Evolutionary conservation across 2,888 invertebrate species (phyloP), one percentile per base, ranked within the genome.

Genomic region (Beris morrisii): DNA sequence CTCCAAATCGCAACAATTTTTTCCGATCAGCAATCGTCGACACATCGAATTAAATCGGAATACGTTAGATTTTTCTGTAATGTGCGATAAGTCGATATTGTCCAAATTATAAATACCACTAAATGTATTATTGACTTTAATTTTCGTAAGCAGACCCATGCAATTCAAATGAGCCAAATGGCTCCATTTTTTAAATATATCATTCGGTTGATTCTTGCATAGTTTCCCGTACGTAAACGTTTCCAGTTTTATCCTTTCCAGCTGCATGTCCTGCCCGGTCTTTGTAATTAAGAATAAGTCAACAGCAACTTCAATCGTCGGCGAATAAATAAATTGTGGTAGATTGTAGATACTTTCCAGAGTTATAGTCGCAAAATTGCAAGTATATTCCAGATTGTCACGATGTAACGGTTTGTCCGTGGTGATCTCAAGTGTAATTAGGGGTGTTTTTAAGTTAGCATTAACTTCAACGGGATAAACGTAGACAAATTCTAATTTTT

Each of bases 291-390:
- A 45, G 4, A 43, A 45, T 12, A 54, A 15, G n/a, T 64, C 64
- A 7, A 64, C 53, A 9, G 30, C 12, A 12, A 64, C 45, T 54
- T 64, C 44, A 13, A 31, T 64, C 4, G n/a, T 15, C 0, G 64
- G 45, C 4, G 44, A 44, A 7, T 52, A 7, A 4, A 30, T 28
- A 22, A 54, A 53, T 4, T 28, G 4, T 11, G 64, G 54, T 7
- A 38, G 53, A 45, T 64, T 53, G 43, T 53, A 64, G 6, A 64
- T 64, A 54, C 53, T 31, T 45, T 64, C 64, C 6, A 64, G 13
- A 30, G 44, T 64, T n/a, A 64, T 44, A 5, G 64, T 54, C 3
- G 43, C 50, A 12, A n/a, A 54, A 32, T 64, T 64, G 9, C 53
- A 53, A 12, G 22, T 9, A 32, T 5, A 11, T 12, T 22, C 4